Evolutionary conservation across 2,113 vertebrate species (phyloP).

Genomic region (human (Homo sapiens)): DNA sequence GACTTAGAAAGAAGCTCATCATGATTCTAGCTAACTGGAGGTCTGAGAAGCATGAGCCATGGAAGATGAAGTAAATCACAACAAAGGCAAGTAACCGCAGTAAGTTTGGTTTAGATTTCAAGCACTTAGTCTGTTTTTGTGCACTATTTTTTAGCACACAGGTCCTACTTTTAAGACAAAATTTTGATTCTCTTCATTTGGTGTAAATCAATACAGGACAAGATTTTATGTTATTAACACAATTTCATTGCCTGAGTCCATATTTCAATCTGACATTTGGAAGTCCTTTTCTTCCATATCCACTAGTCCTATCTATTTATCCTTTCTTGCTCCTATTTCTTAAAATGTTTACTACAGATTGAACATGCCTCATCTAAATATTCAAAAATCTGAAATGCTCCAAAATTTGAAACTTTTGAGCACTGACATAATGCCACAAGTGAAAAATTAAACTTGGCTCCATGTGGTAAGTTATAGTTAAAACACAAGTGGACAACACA

Average conservation of each 20-base stretch:
- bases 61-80: not conserved
- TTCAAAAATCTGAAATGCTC: not conserved
- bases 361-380: not conserved
- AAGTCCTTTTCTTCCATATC: not conserved
- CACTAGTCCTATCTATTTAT: not conserved
- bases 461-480: not conserved
- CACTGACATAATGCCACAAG: not conserved
- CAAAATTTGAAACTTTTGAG: not conserved
- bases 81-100: too few species aligned
- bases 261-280: not conserved
- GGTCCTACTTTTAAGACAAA: not conserved
- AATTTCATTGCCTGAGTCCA: not conserved
- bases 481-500: not conserved
- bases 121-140: not conserved
- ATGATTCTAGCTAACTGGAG: not conserved
- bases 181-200: not conserved
- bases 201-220: not conserved
- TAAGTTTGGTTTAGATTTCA: not conserved
- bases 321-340: not conserved
- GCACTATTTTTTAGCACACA: not conserved
- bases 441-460: not conserved
- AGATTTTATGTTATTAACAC: not conserved
- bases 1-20: not conserved
- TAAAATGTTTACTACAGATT: not conserved
- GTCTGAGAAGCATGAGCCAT: not conserved